Percentiles rank a stretch among this genome's conserved stretches.
These are phyloP conservation scores for Erythrocercus mccallii DNA, from an alignment of 2,113 vertebrate species.

Conservation along the genomic window DNA sequence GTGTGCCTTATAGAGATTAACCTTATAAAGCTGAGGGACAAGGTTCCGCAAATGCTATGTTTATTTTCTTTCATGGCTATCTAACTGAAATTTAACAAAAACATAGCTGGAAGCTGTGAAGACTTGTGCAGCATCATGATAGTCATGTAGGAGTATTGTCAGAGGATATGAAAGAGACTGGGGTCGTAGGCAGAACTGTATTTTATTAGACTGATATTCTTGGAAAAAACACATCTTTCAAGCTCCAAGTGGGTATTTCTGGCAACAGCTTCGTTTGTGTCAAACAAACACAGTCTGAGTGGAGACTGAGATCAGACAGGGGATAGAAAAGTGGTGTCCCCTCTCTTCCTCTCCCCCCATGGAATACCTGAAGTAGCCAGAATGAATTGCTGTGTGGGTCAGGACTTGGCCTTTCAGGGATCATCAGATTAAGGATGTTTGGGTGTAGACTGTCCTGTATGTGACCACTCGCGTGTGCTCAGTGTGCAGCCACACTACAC, in stretches of 20 bases:
- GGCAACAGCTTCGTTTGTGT: background rate
- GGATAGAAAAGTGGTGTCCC: background rate
- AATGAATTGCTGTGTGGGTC: background rate
- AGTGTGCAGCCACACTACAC: rapidly evolving
- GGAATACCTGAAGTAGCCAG: background rate
- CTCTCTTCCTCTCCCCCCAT: background rate
- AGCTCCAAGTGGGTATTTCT: background rate
- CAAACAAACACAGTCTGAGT: background rate
- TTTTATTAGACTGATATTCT: background rate
- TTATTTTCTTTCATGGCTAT: background rate
- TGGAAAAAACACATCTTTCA: background rate
- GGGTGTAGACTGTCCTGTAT: background rate
- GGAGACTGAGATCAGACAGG: background rate
- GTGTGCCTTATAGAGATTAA: background rate
- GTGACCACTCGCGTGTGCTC: background rate
- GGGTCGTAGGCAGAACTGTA: background rate
- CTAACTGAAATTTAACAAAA: background rate
- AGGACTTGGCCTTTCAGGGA: background rate
- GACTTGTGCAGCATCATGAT: background rate
- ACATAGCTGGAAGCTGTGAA: background rate
- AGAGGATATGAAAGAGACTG: background rate
- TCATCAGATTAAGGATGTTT: background rate
- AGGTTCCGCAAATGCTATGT: background rate
- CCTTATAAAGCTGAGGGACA: background rate
- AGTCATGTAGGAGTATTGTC: background rate